A percentile compares a stretch with the other conserved stretches of the same genome.
Evolutionary conservation across 2,888 invertebrate genomes (phyloP).

Genomic region (Pristionchus japonicus): DNA sequence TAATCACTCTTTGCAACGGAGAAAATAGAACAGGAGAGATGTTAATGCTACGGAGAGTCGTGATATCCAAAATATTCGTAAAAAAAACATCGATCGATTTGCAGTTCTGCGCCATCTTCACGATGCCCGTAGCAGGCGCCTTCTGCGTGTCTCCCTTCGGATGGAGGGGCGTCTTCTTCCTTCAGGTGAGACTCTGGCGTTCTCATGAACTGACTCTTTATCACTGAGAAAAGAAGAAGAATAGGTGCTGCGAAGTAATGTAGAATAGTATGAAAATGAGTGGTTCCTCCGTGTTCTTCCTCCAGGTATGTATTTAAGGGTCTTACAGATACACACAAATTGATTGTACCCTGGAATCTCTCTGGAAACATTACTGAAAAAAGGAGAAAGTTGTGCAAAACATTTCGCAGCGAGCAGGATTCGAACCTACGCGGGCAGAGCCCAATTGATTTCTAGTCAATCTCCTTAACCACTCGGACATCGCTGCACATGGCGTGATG

Average conservation of each 20-base stretch:
- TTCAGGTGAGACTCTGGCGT: no score
- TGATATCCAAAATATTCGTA: not conserved
- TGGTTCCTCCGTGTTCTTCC: not conserved
- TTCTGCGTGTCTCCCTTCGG: slow-evolving; percentile 44
- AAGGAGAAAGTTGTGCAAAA: slow-evolving; percentile 25
- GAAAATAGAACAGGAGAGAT: not conserved
- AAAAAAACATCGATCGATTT: not conserved
- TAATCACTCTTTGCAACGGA: not conserved
- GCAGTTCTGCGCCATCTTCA: slow-evolving; percentile 47
- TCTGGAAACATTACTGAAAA: no score
- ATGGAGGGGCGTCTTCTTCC: slow-evolving; percentile 45
- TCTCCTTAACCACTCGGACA: slow-evolving; percentile 68
- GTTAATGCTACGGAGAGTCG: not conserved
- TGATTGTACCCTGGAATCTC: not conserved
- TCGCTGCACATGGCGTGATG: slow-evolving; percentile 3
- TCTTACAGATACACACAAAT: no score
- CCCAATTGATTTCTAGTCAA: slow-evolving; percentile 70
- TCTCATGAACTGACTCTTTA: no score
- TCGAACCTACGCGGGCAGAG: slow-evolving; percentile 68
- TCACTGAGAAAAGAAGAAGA: no score
- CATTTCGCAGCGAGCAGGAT: slow-evolving; percentile 54
- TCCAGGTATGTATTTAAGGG: no score
- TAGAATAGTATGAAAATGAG: not conserved
- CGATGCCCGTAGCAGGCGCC: slow-evolving; percentile 33
- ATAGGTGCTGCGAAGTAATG: no score